Percentiles rank a stretch among this genome's conserved stretches.
Conservation (phyloP, 1,140 invertebrate species). For the Lysiphlebus fabarum region DNA sequence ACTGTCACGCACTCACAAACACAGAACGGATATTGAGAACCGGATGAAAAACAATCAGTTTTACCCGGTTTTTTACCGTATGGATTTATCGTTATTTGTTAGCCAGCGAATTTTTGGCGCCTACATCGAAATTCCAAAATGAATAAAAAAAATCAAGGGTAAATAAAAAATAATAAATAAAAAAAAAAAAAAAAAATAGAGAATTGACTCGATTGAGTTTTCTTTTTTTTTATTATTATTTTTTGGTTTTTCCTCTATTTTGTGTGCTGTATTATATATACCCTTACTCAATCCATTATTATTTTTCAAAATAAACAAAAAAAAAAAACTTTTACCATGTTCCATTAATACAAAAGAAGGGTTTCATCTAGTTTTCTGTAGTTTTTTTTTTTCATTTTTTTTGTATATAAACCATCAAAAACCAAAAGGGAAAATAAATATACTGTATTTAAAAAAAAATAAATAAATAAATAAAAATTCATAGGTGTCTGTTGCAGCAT, state of each 20-base stretch:
- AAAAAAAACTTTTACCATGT: too few species aligned
- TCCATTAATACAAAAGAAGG: too few species aligned
- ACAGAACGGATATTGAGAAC: slow-evolving; percentile 3
- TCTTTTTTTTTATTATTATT: slow-evolving; percentile 10
- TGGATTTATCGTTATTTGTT: slow-evolving; percentile 24
- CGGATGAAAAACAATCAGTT: slow-evolving; percentile 24
- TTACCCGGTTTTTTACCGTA: slow-evolving; percentile 4
- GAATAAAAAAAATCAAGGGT: neutral
- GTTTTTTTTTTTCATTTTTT: slow-evolving; percentile 9
- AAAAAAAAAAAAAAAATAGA: neutral
- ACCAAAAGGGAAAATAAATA: slow-evolving; percentile 5
- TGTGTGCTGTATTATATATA: slow-evolving; percentile 19
- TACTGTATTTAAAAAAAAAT: neutral
- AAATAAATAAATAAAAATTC: slow-evolving; percentile 1
- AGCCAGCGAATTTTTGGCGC: slow-evolving; percentile 16
- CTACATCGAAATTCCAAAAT: slow-evolving; percentile 1
- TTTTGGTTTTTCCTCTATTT: slow-evolving; percentile 24
- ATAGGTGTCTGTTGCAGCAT: neutral
- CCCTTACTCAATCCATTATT: neutral
- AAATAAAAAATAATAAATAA: too few species aligned
- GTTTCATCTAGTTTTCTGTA: neutral
- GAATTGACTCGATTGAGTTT: slow-evolving; percentile 20
- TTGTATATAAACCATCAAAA: neutral
- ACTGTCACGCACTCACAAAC: slow-evolving; percentile 5
- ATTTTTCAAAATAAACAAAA: too few species aligned